Base-by-base conservation (phyloP, 2,797 vertebrate species). In the Alauda arvensis region DNA sequence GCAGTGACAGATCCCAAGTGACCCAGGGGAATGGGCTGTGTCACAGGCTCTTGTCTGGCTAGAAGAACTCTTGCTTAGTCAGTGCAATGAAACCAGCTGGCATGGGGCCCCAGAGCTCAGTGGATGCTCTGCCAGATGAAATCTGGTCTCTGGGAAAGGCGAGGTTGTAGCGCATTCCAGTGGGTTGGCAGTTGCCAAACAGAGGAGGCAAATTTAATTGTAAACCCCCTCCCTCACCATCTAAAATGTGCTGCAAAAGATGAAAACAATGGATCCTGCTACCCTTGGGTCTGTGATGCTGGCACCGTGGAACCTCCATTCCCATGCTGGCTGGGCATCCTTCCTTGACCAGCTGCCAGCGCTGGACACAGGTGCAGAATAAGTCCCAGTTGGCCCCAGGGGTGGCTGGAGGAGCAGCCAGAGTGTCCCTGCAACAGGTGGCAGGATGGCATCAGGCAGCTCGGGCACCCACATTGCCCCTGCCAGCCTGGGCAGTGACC, bases 311-410 rank as follows among this genome's bases (percentile, higher is more conserved):
- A 71, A 23, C 52, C 48, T 72, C 56, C 0, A 1, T 23, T 77
- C 31, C 8, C 33, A 9, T 4, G 33, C 26, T 52, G 67, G 26
- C 21, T 31, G 49, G 45, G 42, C 51, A 9, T 20, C 33, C 39
- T 80, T 10, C 39, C 55, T 63, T 63, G 57, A 13, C 4, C 49
- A 60, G 33, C 31, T 60, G 37, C 29, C 55, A 55, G 43, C 5
- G 1, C 63, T 46, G 45, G 28, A 14, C 33, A 60, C 46, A 4
- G 24, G 45, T 9, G 49, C 80, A 67, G 60, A 39, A 5, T 1
- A 11, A 34, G 28, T 19, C 48, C 46, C 0, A 0, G 7, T 13
- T 24, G 40, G 17, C 68, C 31, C 52, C 0, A 0, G 4, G 9
- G 6, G 42, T 3, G 6, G n/a, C 76, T 77, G 71, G 31, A 69